Evolutionary conservation across 2,888 invertebrate species (phyloP).

Genomic region (Eubasilissa splendida): DNA sequence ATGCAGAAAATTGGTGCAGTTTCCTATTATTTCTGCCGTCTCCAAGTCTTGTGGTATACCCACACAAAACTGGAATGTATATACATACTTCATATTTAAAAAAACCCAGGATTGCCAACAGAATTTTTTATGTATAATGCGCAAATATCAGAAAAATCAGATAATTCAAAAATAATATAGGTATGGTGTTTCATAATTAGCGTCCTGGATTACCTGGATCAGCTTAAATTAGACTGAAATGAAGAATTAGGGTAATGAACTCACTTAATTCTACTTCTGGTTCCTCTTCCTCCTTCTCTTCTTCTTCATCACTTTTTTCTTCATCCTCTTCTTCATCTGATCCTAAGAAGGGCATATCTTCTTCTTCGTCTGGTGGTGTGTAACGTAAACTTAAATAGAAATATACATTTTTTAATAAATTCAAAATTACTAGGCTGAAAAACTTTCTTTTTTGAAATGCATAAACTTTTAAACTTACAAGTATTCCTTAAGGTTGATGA

Average conservation of each 20-base stretch:
- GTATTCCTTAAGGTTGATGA: constrained; percentile 67
- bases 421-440: background rate
- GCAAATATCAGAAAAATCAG: too few relatives aligned
- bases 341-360: constrained; percentile 66
- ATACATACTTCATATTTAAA: too few relatives aligned
- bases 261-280: constrained; percentile 77
- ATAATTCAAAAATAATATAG: too few relatives aligned
- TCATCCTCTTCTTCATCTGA: constrained; percentile 73
- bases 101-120: too few relatives aligned
- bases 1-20: too few relatives aligned
- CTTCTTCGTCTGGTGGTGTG: constrained; percentile 68
- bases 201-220: background rate
- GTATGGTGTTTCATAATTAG: too few relatives aligned
- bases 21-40: too few relatives aligned
- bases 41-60: too few relatives aligned
- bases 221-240: background rate
- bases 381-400: constrained; percentile 64
- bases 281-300: constrained; percentile 27
- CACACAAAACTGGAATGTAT: too few relatives aligned
- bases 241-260: background rate
- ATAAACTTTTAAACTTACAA: constrained; percentile 63
- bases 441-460: too few relatives aligned
- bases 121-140: too few relatives aligned
- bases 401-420: background rate
- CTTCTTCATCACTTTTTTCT: constrained; percentile 65